A percentile compares a stretch with the other conserved stretches of the same genome.
Evolutionary conservation across 2,888 invertebrate genomes (phyloP).

Genomic region (Parnassius mnemosyne): DNA sequence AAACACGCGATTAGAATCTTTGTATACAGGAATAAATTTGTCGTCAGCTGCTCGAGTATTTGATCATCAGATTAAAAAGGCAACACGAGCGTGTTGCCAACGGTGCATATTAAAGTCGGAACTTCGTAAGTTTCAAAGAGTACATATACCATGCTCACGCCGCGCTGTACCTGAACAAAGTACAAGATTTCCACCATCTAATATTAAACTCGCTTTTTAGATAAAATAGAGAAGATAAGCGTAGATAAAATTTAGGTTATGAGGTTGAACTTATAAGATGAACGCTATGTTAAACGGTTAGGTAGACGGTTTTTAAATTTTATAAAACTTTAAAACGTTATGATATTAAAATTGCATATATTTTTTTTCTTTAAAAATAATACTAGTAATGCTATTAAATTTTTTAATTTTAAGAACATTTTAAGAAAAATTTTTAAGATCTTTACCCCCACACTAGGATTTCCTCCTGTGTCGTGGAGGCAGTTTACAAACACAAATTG

Average conservation of each 20-base stretch:
- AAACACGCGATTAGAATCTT: slow-evolving; percentile 59
- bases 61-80: slow-evolving; percentile 73
- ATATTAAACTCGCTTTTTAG: slow-evolving; percentile 17
- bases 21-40: slow-evolving; percentile 71
- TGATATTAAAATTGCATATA: too few species aligned
- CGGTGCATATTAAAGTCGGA: slow-evolving; percentile 57
- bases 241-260: slow-evolving; percentile 19
- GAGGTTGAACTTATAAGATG: slow-evolving; percentile 1
- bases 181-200: slow-evolving; percentile 23
- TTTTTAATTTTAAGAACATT: too few species aligned
- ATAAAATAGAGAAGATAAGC: slow-evolving; percentile 16
- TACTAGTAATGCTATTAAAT: too few species aligned
- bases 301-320: background rate
- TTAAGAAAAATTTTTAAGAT: too few species aligned
- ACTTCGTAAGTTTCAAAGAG: slow-evolving; percentile 34
- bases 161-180: slow-evolving; percentile 17
- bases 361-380: too few species aligned
- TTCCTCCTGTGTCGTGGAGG: too few species aligned
- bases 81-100: slow-evolving; percentile 53
- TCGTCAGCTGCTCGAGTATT: slow-evolving; percentile 63
- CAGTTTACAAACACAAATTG: too few species aligned
- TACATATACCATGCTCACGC: slow-evolving; percentile 12
- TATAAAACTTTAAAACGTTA: background rate
- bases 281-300: slow-evolving; percentile 14
- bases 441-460: too few species aligned